Evolutionary conservation across 37 sponge, comb jelly and placozoan genomes (phyloP), one percentile per base, ranked within the genome.

Genomic region (Tethya wilhelma): DNA sequence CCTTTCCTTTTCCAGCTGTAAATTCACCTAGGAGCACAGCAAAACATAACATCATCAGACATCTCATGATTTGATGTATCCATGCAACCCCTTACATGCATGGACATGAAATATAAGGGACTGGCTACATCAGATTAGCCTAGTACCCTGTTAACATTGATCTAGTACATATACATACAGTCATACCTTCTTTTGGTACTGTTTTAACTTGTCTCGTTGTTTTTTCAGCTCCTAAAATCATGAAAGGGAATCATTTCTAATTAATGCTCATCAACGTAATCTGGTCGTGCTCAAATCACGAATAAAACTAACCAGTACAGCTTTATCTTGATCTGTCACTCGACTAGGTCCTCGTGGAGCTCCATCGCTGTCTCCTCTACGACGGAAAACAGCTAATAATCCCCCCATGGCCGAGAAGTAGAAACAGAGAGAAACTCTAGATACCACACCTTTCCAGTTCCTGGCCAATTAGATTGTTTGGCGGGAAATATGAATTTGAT

Each of bases 161-260:
- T n/a, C n/a, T n/a, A n/a, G n/a, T n/a, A n/a, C n/a, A n/a, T n/a
- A n/a, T n/a, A 49, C 14, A 49, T 14, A 49, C 9, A 14, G 14
- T 25, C 64, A 12, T 66, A 96, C 91, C 90, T 91, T 93, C 81
- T 93, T 98, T 86, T 98, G 99, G 45, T 96, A 96, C 79, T 73
- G 71, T 36, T 96, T 79, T 59, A 98, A 75, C 40, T 91, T 91
- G 77, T 98, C 96, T 76, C 99, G 82, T 44, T 91, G 94, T 4
- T 81, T 59, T 73, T 98, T 98, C 32, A 98, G 85, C 20, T 81
- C 79, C 94, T 94, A 64, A 3, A 74, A 33, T 37, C 26, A 76
- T 2, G 42, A 29, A 33, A 84, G 43, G 19, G 41, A 37, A 28
- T 26, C 1, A 26, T 44, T 64, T 62, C 0, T 73, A 32, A 56